Evolutionary conservation across 2,888 invertebrate species (phyloP).

Genomic region (Luperina testacea): DNA sequence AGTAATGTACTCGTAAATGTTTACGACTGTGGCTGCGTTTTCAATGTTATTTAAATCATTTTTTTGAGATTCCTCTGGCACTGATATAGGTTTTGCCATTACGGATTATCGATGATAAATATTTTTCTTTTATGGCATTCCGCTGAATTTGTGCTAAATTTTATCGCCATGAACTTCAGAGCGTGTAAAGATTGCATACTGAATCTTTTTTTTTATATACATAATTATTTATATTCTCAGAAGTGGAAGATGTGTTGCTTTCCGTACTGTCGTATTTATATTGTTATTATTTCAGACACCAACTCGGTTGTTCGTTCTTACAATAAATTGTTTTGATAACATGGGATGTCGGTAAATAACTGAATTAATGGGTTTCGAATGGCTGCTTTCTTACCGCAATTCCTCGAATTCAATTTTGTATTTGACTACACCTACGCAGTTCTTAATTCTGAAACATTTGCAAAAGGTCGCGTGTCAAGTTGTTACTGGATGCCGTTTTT

Average conservation of each 20-base stretch:
- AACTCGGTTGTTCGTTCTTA: conserved; percentile 38
- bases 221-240: conserved; percentile 32
- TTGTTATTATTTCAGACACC: conserved; percentile 54
- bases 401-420: conserved; percentile 86
- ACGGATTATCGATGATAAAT: conserved; percentile 78
- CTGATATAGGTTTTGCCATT: conserved; percentile 72
- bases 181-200: conserved; percentile 39
- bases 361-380: conserved; percentile 80
- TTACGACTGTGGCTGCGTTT: conserved; percentile 84
- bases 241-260: conserved; percentile 23
- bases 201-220: conserved; percentile 12
- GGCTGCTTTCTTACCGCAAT: conserved; percentile 79
- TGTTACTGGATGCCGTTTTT: conserved; percentile 48
- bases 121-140: conserved; percentile 79
- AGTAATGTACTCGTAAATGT: conserved; percentile 89
- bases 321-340: conserved; percentile 66
- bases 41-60: conserved; percentile 84
- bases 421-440: conserved; percentile 84
- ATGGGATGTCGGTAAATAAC: conserved; percentile 73
- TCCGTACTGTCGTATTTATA: conserved; percentile 32
- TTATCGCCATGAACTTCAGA: conserved; percentile 60
- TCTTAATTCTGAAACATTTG: conserved; percentile 77
- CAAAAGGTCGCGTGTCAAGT: conserved; percentile 77
- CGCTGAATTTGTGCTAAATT: conserved; percentile 71
- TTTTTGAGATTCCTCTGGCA: conserved; percentile 76